Evolutionary conservation across 2,888 invertebrate species (phyloP), one percentile per base, ranked within the genome.

Genomic region (Laspeyria flexula): DNA sequence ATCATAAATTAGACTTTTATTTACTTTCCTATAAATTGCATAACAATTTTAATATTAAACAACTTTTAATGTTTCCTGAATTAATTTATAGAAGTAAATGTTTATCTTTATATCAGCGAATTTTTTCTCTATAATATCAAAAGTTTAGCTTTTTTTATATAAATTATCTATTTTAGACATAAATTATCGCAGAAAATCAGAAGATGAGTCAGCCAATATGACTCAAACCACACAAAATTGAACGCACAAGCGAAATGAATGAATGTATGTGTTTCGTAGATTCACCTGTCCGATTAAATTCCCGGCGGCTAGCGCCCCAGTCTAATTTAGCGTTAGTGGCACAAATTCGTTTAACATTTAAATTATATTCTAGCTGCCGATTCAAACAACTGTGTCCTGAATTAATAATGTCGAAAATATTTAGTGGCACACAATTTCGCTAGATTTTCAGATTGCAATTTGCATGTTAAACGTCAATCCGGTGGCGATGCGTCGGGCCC

Each of bases 381-480:
- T 85, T 85, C 82, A 87, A 88, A 87, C 87, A 86, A 88, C 87
- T 86, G 86, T 81, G 88, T 75, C 71, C 85, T 82, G 88, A 87
- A 90, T 90, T 87, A 86, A 88, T 89, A 86, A 90, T 85, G 85
- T 76, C 65, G 82, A 86, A 88, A 90, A 88, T 91, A 90, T 91
- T 90, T 90, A 88, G 87, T 86, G 80, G 83, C 85, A 84, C 81
- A 88, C 83, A 88, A 88, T 90, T 88, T 88, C 81, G 85, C 86
- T 87, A 89, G 87, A 90, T 90, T 90, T 88, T 88, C 87, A 86
- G 79, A 88, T 88, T 88, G 90, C 89, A 91, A 91, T 91, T 91
- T 92, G 89, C 91, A 92, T 92, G 90, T 90, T 90, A 89, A 90
- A 87, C 88, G 90, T 89, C 91, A 90, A 91, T 88, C 86, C 81